Evolutionary conservation across 1,140 invertebrate genomes (phyloP), one percentile per base, ranked within the genome.

Genomic region (Pogonognathellus flavescens): DNA sequence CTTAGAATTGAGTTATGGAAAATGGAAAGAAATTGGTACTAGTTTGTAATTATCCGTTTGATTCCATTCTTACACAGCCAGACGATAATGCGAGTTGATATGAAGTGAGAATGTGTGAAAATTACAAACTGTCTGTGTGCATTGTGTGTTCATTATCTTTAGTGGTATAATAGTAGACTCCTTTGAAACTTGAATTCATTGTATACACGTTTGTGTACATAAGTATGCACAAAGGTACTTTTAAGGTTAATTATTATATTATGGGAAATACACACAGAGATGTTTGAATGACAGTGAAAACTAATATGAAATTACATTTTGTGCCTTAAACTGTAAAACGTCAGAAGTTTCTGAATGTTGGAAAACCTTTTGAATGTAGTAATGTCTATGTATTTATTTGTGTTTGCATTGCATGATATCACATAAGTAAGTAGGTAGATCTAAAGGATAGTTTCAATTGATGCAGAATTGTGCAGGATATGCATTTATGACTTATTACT

Each of bases 211-310:
- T 49, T 11, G 13, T 49, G 62, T 31, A 25, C 11, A 16, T 14
- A 25, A 25, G 7, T 3, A 10, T 55, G 53, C 10, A 9, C 31
- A 22, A 20, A 66, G 9, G 22, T 66, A 66, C 62, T 22, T 66
- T 66, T 66, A 50, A 76, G 70, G 70, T 50, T 76, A 76, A 76
- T 76, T 76, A 76, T 76, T 76, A 76, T 76, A 76, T 76, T 31
- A 11, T 76, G 70, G 49, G 70, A 76, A 76, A 76, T 76, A 18
- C n/a, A 18, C n/a, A 76, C 31, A 49, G 70, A 50, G 49, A 50
- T 14, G 62, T 20, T 25, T 66, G 22, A 14, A 66, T 0, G 22
- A 66, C 22, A 66, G 25, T 66, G 62, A 13, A 66, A 66, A 66
- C n/a, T 11, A 66, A 66, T 25, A 25, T 25, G 62, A 25, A 66